Base-by-base conservation (phyloP, 1,140 invertebrate genomes). In the Patella vulgata region DNA sequence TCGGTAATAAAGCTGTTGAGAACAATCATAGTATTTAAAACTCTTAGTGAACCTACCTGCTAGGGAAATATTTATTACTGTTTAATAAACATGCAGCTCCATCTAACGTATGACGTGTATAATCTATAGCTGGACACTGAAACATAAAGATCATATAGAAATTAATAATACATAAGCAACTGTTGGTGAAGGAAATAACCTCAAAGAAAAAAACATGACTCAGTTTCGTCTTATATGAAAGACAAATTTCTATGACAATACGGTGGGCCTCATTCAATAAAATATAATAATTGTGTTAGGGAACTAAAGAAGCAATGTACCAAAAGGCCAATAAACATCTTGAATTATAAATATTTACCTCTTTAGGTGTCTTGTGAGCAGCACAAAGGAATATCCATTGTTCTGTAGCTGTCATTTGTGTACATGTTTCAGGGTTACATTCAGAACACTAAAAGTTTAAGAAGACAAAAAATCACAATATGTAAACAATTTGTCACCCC, bases 301-400 rank as follows among this genome's bases (percentile, higher is more conserved):
- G n/a, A n/a, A n/a, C n/a, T n/a, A n/a, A n/a, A n/a, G n/a, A n/a
- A n/a, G n/a, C n/a, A n/a, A n/a, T n/a, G n/a, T n/a, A n/a, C n/a
- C n/a, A n/a, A n/a, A n/a, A n/a, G n/a, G n/a, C n/a, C n/a, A n/a
- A n/a, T n/a, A n/a, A n/a, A n/a, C n/a, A n/a, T n/a, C n/a, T n/a
- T n/a, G n/a, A n/a, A n/a, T n/a, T n/a, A n/a, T n/a, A n/a, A n/a
- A n/a, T 23, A 53, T 21, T 31, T 62, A 86, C 86, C 78, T 99
- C 97, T 86, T 99, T 99, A 25, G 98, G 98, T 65, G 97, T 98
- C 89, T 99, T 99, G 82, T 99, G 98, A 48, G 97, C 97, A 61
- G 98, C 98, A 89, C 98, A 99, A 36, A 99, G 87, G 85, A 99
- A 99, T 82, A 99, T 99, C 97, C 97, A 99, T 79, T 99, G 97